Percentiles rank a stretch among this genome's conserved stretches.
Conservation (phyloP, 2,113 vertebrate genomes). For the Eonycteris spelaea region DNA sequence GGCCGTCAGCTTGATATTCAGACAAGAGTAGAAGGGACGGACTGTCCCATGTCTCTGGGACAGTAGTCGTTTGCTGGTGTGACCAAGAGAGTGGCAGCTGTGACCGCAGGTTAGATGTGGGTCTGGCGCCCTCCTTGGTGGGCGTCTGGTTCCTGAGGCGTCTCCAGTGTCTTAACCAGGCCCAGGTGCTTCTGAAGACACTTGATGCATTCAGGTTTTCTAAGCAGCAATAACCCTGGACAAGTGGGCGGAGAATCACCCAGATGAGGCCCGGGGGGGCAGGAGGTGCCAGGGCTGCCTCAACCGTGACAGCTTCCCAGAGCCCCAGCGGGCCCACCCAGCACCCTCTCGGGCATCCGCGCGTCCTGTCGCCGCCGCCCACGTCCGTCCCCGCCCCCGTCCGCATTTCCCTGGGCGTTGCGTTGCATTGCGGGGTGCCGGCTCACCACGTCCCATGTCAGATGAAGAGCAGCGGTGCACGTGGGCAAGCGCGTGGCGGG, state of each 20-base stretch:
- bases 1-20: background rate
- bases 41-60: background rate
- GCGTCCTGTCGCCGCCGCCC: background rate
- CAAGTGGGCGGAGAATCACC: background rate
- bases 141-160: background rate
- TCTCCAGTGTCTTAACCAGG: background rate
- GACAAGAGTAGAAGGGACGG: background rate
- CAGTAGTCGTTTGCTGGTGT: background rate
- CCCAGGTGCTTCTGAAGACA: background rate
- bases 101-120: background rate
- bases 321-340: background rate
- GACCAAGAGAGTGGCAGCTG: background rate
- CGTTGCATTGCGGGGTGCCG: background rate
- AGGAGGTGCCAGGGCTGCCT: background rate
- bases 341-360: background rate
- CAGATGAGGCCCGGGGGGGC: accelerated
- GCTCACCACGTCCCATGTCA: background rate
- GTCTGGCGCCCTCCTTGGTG: background rate
- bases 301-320: accelerated
- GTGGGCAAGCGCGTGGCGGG: too few species aligned
- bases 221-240: background rate
- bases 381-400: background rate
- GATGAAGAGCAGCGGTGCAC: background rate
- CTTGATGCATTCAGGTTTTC: background rate
- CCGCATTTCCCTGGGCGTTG: too few species aligned